Base-by-base conservation (phyloP, 2,888 invertebrate species). In the Drosophila phalerata region DNA sequence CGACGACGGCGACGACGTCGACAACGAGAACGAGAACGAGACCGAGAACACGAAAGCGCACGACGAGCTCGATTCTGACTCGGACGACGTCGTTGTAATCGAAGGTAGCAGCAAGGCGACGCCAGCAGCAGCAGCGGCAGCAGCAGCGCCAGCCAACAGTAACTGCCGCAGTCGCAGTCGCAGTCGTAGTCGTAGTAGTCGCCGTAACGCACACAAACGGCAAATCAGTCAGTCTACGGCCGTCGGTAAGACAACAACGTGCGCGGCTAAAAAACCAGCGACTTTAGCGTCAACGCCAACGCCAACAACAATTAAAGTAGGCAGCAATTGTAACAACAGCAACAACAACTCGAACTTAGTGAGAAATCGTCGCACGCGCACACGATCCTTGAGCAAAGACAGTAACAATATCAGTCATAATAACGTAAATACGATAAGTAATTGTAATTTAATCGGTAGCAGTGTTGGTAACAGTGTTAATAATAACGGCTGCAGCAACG, bases 171-270 rank as follows among this genome's bases (percentile, higher is more conserved):
- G 61, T 43, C 63, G 74, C 55, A 79, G 82, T 84, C 63, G 74
- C 55, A 79, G 82, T 84, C 80, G 84, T 63, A 87, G 84, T 81
- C 90, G 88, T 48, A 73, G 88, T 72, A 84, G 69, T 74, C 83
- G 86, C 76, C 84, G 87, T 69, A 88, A 77, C 81, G 72, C 77
- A 69, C 86, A 81, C 69, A 83, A 86, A 67, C 80, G 81, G 78
- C 88, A 91, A 88, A 89, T 87, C 90, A 91, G 89, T 91, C 91
- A 90, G 85, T 90, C 90, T 80, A 80, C 88, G 90, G 90, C 91
- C 91, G 91, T 91, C 91, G 91, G 85, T 81, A 91, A 91, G 91
- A 89, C 81, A 91, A 86, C 90, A 90, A 90, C 91, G 90, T 89
- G 86, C 84, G 84, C 81, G 89, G 86, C 89, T 87, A 87, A 84